Conservation (phyloP, 2,797 vertebrate species). For the Sebastes miniatus region DNA sequence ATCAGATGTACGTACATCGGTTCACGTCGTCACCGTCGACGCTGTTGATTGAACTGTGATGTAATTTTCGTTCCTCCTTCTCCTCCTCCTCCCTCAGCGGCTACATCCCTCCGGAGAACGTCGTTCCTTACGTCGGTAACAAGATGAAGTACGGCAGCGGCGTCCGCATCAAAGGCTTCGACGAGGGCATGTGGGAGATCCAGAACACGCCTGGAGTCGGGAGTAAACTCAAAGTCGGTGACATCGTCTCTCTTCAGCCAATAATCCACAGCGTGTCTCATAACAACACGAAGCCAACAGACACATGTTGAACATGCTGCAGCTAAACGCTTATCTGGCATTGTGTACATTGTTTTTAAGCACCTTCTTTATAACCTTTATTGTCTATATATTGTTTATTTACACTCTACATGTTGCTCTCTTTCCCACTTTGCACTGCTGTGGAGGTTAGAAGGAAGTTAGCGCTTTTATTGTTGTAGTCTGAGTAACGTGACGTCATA, state of each 20-base stretch:
- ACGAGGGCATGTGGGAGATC: conserved; percentile 79
- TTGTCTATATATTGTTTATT: not conserved
- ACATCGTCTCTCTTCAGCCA: not conserved
- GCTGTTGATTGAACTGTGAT: not conserved
- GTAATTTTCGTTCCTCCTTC: not conserved
- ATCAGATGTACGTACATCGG: conserved; percentile 66
- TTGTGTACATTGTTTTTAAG: not conserved
- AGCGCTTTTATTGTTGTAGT: too few relatives aligned
- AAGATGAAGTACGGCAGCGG: conserved; percentile 71
- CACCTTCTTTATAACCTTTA: not conserved
- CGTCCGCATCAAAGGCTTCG: conserved; percentile 71
- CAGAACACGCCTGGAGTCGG: conserved; percentile 71
- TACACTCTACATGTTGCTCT: not conserved
- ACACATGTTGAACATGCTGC: accelerated
- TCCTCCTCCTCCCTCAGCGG: conserved; percentile 34
- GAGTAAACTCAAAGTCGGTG: conserved; percentile 57
- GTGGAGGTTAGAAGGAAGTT: too few relatives aligned
- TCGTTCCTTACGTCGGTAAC: conserved; percentile 64
- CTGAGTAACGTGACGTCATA: too few relatives aligned
- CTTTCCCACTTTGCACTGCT: too few relatives aligned
- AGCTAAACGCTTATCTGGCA: too few relatives aligned
- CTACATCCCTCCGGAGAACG: conserved; percentile 37
- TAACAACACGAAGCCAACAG: accelerated
- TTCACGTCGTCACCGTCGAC: not conserved
- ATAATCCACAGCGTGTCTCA: too few relatives aligned